Evolutionary conservation across 2,888 invertebrate genomes (phyloP), one percentile per base, ranked within the genome.

Genomic region (Andrena chrysosceles): DNA sequence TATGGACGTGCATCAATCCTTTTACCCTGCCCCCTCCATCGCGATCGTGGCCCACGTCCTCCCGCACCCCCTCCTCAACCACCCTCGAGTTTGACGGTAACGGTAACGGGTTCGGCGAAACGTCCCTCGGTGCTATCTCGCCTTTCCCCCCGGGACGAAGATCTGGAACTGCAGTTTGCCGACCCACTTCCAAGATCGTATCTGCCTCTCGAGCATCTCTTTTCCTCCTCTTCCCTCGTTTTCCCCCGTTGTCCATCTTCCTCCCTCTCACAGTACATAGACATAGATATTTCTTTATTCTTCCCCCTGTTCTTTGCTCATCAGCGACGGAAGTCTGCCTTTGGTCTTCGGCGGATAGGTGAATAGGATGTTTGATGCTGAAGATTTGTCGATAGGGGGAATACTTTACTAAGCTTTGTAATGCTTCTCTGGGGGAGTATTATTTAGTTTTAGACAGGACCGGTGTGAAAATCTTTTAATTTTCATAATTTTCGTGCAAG

Each of bases 1-100:
- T 91, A 91, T 88, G 88, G 86, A 87, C 89, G 83, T 84, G 87
- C 90, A 89, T 91, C 90, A 89, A 90, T 91, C 86, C 88, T 87
- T 81, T 86, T 78, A 80, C 52, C 73, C 78, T 80, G 81, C 63
- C 63, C 83, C 67, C 64, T 42, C 71, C 73, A 52, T 48, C 70
- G 68, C 56, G 75, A 71, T 48, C 73, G n/a, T 48, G 81, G 80
- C 63, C 71, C 69, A 59, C 56, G 52, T 42, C 64, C 42, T 80
- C 70, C 48, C 67, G 76, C 54, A 64, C 56, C 59, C 64, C 74
- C 49, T 42, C 42, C 42, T 42, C 64, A 72, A 31, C 84, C 76
- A 87, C 86, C 86, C 84, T 67, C 60, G 69, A 49, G 72, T 66
- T 54, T 73, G 76, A 75, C 31, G 66, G 73, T 87, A 87, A 87